A percentile compares a stretch with the other conserved stretches of the same genome.
phyloP scores from a whole-genome alignment of 2,888 invertebrate species.

The Raillietiella orientalis region DNA sequence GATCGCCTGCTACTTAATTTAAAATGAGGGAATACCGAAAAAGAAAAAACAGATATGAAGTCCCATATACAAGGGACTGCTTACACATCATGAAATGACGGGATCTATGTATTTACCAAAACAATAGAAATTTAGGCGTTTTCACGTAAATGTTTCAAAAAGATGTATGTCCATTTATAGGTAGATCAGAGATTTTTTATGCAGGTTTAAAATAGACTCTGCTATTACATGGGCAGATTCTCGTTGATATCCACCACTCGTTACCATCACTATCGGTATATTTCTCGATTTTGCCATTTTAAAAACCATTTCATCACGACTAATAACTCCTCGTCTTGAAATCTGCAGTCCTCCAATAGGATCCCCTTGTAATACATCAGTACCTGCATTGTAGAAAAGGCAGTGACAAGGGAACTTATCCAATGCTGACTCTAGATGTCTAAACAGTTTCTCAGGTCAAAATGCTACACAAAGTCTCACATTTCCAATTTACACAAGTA shows the following conservation, averaged over 20 bases:
- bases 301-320: conserved; percentile 53
- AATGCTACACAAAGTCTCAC: conserved; percentile 2
- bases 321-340: conserved; percentile 41
- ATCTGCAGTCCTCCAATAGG: conserved; percentile 36
- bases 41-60: too few species aligned
- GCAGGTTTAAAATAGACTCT: conserved; percentile 45
- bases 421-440: conserved; percentile 29
- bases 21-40: too few species aligned
- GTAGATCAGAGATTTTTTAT: conserved; percentile 14
- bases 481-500: neutral
- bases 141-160: too few species aligned
- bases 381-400: conserved; percentile 74
- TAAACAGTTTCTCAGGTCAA: conserved; percentile 13
- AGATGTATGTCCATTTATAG: conserved; percentile 5
- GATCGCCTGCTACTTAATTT: too few species aligned
- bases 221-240: conserved; percentile 47
- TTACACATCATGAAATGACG: too few species aligned
- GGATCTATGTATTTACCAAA: too few species aligned
- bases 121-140: too few species aligned
- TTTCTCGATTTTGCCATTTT: conserved; percentile 22
- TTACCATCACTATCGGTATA: conserved; percentile 53
- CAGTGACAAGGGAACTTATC: conserved; percentile 39
- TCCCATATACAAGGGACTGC: too few species aligned
- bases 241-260: conserved; percentile 53
- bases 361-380: conserved; percentile 45